Evolutionary conservation across 2,113 vertebrate genomes (phyloP).

Genomic region (Nanorana parkeri): DNA sequence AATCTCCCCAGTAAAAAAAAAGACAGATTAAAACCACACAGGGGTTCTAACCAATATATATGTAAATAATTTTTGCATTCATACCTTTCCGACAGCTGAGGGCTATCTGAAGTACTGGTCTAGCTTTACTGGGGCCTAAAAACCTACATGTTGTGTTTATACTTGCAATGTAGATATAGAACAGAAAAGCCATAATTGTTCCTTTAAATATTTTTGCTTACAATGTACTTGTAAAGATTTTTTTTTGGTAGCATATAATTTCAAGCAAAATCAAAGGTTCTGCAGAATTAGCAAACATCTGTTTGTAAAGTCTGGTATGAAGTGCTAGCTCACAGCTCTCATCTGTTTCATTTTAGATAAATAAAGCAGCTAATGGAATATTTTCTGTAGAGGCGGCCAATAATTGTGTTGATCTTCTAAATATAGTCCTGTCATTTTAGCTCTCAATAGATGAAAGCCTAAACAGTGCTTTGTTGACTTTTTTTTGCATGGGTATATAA

Average conservation of each 20-base stretch:
- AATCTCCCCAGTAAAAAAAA: too few relatives aligned
- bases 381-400: slow-evolving; percentile 22
- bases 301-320: slow-evolving; percentile 38
- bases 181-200: background rate
- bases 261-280: slow-evolving; percentile 24
- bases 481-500: slow-evolving; percentile 32
- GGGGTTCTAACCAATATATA: too few relatives aligned
- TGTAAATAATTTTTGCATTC: too few relatives aligned
- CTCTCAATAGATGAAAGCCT: slow-evolving; percentile 29
- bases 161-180: background rate
- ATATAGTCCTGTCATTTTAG: slow-evolving; percentile 34
- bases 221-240: background rate
- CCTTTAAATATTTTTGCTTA: slow-evolving; percentile 19
- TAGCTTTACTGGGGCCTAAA: too few relatives aligned
- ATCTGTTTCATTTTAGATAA: slow-evolving; percentile 39
- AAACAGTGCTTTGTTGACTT: slow-evolving; percentile 25
- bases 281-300: slow-evolving; percentile 28
- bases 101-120: too few relatives aligned
- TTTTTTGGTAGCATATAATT: slow-evolving; percentile 3
- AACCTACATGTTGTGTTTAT: too few relatives aligned
- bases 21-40: too few relatives aligned
- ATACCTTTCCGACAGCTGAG: too few relatives aligned
- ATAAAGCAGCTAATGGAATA: slow-evolving; percentile 30
- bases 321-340: slow-evolving; percentile 29
- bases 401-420: slow-evolving; percentile 38